Conservation (phyloP, 2,888 invertebrate genomes). For the Drosophila kuntzei region DNA sequence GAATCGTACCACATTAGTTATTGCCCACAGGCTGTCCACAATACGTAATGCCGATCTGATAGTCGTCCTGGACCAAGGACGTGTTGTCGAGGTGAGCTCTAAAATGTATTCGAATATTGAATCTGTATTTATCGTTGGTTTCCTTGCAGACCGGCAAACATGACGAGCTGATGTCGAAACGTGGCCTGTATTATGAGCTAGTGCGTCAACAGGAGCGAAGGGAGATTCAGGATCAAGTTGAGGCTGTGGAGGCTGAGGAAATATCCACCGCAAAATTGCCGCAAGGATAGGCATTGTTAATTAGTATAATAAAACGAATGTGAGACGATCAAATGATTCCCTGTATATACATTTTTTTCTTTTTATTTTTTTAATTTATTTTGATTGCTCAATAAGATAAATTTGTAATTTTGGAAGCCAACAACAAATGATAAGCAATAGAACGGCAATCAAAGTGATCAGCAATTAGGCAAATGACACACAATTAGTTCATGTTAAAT, state of each 20-base stretch:
- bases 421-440: constrained; percentile 5
- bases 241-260: constrained; percentile 36
- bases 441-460: constrained; percentile 10
- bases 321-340: constrained; percentile 56
- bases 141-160: constrained; percentile 92
- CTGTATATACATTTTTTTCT: constrained; percentile 48
- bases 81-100: constrained; percentile 92
- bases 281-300: constrained; percentile 16
- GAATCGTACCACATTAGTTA: constrained; percentile 96
- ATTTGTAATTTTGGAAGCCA: constrained; percentile 12
- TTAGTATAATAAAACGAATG: constrained; percentile 23
- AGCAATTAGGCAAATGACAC: constrained; percentile 22
- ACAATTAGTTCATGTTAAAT: constrained; percentile 40
- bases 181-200: constrained; percentile 94
- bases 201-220: constrained; percentile 91
- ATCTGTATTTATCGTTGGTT: too few relatives aligned
- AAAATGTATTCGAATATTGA: too few relatives aligned
- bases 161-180: constrained; percentile 90
- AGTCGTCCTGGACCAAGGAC: constrained; percentile 94
- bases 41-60: constrained; percentile 96
- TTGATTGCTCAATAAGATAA: constrained; percentile 30
- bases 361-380: constrained; percentile 35
- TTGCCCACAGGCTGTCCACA: constrained; percentile 97
- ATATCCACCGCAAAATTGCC: constrained; percentile 7
- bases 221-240: constrained; percentile 56